These are phyloP conservation scores for Colletes latitarsis DNA, from an alignment of 1,140 invertebrate species.

Conservation along the genomic window DNA sequence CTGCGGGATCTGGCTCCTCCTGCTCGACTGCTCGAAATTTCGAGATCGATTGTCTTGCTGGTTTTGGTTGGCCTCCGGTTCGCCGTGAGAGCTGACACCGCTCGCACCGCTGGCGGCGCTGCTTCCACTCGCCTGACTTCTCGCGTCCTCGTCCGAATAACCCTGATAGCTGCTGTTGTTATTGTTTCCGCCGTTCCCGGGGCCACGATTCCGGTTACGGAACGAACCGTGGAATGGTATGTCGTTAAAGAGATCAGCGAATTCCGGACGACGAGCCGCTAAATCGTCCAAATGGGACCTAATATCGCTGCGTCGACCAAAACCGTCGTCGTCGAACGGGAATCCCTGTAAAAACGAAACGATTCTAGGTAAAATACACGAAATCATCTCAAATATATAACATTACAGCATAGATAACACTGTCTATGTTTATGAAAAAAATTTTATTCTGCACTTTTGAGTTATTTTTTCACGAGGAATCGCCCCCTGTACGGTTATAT, in stretches of 20 bases:
- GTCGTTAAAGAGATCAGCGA: constrained; percentile 82
- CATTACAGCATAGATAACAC: too few relatives aligned
- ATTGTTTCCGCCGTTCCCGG: constrained; percentile 60
- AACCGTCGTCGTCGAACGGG: constrained; percentile 85
- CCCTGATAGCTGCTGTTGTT: constrained; percentile 53
- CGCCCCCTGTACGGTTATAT: too few relatives aligned
- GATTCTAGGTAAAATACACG: neutral
- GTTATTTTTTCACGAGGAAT: too few relatives aligned
- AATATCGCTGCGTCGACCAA: constrained; percentile 81
- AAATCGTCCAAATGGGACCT: constrained; percentile 83
- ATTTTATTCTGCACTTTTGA: too few relatives aligned
- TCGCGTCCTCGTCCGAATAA: constrained; percentile 77
- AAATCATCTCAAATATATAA: too few relatives aligned
- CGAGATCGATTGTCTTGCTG: constrained; percentile 59
- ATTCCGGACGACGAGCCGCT: constrained; percentile 83
- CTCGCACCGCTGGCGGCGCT: constrained; percentile 75
- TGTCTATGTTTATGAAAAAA: too few relatives aligned
- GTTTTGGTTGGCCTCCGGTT: constrained; percentile 65
- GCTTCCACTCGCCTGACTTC: constrained; percentile 74
- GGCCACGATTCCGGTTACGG: constrained; percentile 75
- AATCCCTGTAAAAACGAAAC: constrained; percentile 82
- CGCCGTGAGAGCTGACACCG: constrained; percentile 74
- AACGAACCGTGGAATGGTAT: constrained; percentile 73
- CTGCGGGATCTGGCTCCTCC: constrained; percentile 83
- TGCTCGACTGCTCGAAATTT: constrained; percentile 45